Conservation (phyloP, 2,888 invertebrate genomes). For the Pollenia amentaria region DNA sequence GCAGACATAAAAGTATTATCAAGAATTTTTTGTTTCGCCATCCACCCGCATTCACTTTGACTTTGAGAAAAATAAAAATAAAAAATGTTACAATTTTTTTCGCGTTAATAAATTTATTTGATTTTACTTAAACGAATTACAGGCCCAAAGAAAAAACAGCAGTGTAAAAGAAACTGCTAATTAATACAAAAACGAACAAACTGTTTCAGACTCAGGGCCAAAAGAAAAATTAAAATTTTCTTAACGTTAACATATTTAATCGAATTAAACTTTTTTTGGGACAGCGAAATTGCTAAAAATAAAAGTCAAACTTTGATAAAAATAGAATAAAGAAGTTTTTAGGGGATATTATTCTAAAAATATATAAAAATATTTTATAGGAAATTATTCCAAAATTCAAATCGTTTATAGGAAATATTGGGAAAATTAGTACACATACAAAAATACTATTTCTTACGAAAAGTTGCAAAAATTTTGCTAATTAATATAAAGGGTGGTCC, state of each 20-base stretch:
- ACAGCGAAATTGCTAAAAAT: not conserved
- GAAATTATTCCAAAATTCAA: too few relatives aligned
- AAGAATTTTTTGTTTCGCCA: not conserved
- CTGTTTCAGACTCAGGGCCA: too few relatives aligned
- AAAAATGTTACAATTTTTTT: not conserved
- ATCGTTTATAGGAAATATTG: too few relatives aligned
- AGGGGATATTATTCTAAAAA: not conserved
- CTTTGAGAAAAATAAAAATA: not conserved
- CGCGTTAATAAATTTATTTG: conserved; percentile 5
- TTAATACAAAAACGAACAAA: not conserved
- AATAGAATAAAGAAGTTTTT: not conserved
- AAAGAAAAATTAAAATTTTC: not conserved
- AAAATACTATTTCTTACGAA: too few relatives aligned
- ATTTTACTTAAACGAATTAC: conserved; percentile 15
- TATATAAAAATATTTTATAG: too few relatives aligned
- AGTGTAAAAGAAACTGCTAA: not conserved
- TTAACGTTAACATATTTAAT: not conserved
- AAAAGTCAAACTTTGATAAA: not conserved
- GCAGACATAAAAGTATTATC: conserved; percentile 15
- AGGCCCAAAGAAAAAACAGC: not conserved
- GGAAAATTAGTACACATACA: too few relatives aligned
- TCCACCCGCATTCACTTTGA: conserved; percentile 6
- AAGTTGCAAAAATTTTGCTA: too few relatives aligned
- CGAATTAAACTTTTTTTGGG: not conserved
- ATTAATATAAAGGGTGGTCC: too few relatives aligned